Conservation (phyloP, 2,797 vertebrate species). For the Catostomus latipinnis region DNA sequence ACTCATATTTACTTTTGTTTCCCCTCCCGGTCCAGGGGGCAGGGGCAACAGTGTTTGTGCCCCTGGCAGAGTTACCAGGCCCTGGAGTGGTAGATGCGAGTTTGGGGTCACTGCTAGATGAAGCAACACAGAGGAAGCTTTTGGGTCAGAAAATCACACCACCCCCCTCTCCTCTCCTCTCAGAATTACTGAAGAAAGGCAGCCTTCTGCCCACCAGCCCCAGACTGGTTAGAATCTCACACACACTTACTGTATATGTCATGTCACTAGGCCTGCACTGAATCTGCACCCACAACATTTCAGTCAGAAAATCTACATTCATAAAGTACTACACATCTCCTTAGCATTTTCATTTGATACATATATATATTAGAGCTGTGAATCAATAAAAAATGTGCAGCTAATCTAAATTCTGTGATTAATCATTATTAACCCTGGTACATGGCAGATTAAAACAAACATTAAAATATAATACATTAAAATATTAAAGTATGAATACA, state of each 20-base stretch:
- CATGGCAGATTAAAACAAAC: too few relatives aligned
- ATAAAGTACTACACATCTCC: not conserved
- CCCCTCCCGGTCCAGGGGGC: slow-evolving; percentile 81
- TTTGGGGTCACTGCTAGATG: slow-evolving; percentile 88
- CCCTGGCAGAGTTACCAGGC: slow-evolving; percentile 79
- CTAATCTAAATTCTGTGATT: too few relatives aligned
- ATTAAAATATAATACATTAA: too few relatives aligned
- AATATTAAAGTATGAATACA: too few relatives aligned
- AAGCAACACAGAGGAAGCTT: slow-evolving; percentile 93
- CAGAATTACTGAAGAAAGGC: slow-evolving; percentile 98
- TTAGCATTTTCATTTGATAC: not conserved
- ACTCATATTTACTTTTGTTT: slow-evolving; percentile 76
- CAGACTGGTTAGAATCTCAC: slow-evolving; percentile 87
- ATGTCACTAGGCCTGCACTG: not conserved
- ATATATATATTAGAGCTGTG: too few relatives aligned
- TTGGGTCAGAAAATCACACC: slow-evolving; percentile 92
- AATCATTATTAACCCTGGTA: too few relatives aligned
- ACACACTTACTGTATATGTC: not conserved
- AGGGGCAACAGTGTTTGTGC: slow-evolving; percentile 82
- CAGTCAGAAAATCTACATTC: not conserved
- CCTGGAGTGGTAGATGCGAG: slow-evolving; percentile 82
- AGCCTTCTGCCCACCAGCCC: slow-evolving; percentile 93
- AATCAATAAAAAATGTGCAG: too few relatives aligned
- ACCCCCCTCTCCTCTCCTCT: slow-evolving; percentile 95
- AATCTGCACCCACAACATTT: not conserved